Conservation (phyloP, 2,888 invertebrate species). For the Tenthredo amoena region DNA sequence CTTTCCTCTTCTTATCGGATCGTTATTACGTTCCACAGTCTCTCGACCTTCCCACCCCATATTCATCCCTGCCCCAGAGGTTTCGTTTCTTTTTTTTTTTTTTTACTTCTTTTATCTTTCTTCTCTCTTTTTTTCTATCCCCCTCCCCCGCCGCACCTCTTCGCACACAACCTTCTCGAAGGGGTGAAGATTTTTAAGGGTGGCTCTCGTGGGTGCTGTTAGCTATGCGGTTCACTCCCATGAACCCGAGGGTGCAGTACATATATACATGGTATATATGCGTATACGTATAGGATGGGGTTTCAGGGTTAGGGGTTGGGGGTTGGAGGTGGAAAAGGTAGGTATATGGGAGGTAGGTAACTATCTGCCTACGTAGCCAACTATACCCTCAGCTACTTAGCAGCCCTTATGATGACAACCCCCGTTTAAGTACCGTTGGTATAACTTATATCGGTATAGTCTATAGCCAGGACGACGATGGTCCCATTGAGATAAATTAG, state of each 20-base stretch:
- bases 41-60: conserved; percentile 13
- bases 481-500: conserved; percentile 1
- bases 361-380: conserved; percentile 39
- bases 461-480: background rate
- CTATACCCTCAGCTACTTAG: conserved; percentile 39
- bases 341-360: conserved; percentile 21
- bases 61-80: background rate
- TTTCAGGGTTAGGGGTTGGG: background rate
- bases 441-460: conserved; percentile 2
- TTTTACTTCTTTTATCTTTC: background rate
- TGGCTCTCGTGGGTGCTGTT: conserved; percentile 52
- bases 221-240: conserved; percentile 52
- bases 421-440: conserved; percentile 22
- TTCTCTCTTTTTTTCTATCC: background rate
- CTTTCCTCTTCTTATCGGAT: conserved; percentile 51
- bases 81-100: background rate
- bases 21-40: conserved; percentile 46
- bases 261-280: conserved; percentile 7
- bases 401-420: conserved; percentile 42
- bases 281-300: background rate
- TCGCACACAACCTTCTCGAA: conserved; percentile 47
- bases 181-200: conserved; percentile 53
- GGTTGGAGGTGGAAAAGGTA: background rate
- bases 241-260: conserved; percentile 42
- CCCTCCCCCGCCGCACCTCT: background rate